phyloP scores from a whole-genome alignment of 2,888 invertebrate species.

The Linnaemya vulpina region DNA sequence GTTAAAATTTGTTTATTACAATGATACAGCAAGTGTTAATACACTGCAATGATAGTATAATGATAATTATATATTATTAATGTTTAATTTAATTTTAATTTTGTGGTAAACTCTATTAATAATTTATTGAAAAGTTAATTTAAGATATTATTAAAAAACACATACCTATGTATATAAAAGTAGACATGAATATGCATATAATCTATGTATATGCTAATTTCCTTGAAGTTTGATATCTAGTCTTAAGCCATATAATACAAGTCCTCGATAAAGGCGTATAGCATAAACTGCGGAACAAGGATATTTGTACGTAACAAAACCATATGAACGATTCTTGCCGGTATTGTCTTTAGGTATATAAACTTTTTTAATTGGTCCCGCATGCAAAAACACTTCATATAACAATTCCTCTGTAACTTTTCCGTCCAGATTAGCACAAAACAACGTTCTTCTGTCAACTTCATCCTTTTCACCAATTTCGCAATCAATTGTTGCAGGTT shows the following conservation, averaged over 20 bases:
- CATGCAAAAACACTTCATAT: conserved; percentile 90
- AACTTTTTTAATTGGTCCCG: conserved; percentile 90
- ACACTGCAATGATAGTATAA: too few species aligned
- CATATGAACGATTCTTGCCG: conserved; percentile 87
- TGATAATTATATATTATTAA: too few species aligned
- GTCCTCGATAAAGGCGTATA: conserved; percentile 88
- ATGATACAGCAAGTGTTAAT: too few species aligned
- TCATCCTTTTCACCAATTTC: conserved; percentile 80
- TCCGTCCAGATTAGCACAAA: conserved; percentile 91
- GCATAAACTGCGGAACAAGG: conserved; percentile 90
- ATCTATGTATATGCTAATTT: not conserved
- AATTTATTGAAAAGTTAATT: too few species aligned
- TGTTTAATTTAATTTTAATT: too few species aligned
- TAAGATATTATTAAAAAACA: too few species aligned
- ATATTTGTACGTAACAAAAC: conserved; percentile 91
- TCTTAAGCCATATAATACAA: conserved; percentile 86
- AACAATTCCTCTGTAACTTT: conserved; percentile 91
- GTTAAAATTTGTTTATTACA: too few species aligned
- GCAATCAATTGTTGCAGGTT: not conserved
- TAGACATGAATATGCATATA: too few species aligned
- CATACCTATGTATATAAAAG: too few species aligned
- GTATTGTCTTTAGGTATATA: conserved; percentile 90
- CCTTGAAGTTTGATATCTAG: conserved; percentile 83
- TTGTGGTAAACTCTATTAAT: too few species aligned
- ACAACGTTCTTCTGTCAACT: conserved; percentile 88